Conservation (phyloP, 2,797 vertebrate genomes). For the Oryzias dopingdopingensis region DNA sequence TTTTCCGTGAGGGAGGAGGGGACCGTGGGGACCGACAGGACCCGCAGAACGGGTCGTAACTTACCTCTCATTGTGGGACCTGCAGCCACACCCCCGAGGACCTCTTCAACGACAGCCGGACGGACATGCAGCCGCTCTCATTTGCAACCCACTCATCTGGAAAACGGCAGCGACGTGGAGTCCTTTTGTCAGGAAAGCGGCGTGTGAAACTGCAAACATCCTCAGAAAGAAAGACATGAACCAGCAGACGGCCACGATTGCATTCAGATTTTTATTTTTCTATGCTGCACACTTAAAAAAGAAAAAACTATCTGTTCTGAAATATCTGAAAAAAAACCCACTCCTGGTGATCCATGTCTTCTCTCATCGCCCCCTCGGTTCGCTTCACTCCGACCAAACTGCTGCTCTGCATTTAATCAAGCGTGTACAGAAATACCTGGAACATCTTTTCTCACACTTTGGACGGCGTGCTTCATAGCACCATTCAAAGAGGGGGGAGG, state of each 20-base stretch:
- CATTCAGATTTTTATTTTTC: conserved; percentile 79
- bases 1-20: conserved; percentile 10
- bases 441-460: conserved; percentile 33
- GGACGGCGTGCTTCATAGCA: conserved; percentile 63
- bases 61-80: conserved; percentile 61
- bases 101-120: conserved; percentile 43
- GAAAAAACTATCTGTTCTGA: no score
- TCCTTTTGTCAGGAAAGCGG: not conserved
- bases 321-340: no score
- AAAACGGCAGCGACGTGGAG: conserved; percentile 1
- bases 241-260: conserved; percentile 41
- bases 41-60: conserved; percentile 46
- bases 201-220: conserved; percentile 21
- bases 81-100: conserved; percentile 37
- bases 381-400: conserved; percentile 33
- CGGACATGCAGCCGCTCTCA: conserved; percentile 43
- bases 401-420: conserved; percentile 41
- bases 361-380: conserved; percentile 37
- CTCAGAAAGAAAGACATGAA: conserved; percentile 18
- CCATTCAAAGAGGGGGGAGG: conserved; percentile 38
- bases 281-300: conserved; percentile 66
- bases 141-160: conserved; percentile 41
- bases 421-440: conserved; percentile 52
- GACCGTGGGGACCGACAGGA: conserved; percentile 43
- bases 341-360: conserved; percentile 24